These are phyloP conservation scores for Rynchops niger DNA, from an alignment of 2,113 vertebrate species.

Conservation along the genomic window DNA sequence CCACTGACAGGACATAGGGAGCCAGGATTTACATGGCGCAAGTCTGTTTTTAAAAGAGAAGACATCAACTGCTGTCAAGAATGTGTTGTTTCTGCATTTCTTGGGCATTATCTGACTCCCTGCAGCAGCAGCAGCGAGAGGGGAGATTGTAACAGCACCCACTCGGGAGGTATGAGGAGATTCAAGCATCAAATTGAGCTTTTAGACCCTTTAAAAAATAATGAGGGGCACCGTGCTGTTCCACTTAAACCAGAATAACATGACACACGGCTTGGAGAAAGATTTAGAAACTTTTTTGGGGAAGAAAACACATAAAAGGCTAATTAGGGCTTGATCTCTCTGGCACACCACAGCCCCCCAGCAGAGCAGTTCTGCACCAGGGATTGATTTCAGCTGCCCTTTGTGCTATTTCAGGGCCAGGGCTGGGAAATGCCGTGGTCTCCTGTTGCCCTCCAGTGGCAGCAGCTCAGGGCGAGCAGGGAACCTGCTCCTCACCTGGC, in stretches of 20 bases:
- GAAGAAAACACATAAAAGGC: not conserved
- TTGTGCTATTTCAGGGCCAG: not conserved
- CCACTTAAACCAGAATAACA: not conserved
- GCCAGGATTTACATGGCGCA: not conserved
- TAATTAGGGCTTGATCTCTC: not conserved
- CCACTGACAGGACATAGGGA: not conserved
- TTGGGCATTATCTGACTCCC: not conserved
- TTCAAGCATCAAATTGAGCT: not conserved
- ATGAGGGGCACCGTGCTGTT: not conserved
- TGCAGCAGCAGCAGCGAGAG: not conserved
- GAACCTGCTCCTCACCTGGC: not conserved
- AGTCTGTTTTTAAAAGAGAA: not conserved
- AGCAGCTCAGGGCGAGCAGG: not conserved
- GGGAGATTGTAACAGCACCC: not conserved
- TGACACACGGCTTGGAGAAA: rapidly evolving
- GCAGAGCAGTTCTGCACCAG: not conserved
- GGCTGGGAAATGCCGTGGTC: not conserved
- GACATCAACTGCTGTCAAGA: not conserved
- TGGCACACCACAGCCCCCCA: not conserved
- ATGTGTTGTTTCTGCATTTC: not conserved
- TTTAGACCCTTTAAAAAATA: not conserved
- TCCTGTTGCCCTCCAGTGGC: constrained; percentile 11
- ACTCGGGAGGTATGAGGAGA: not conserved
- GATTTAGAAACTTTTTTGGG: not conserved
- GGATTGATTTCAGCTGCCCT: not conserved